phyloP scores from a whole-genome alignment of 2,113 vertebrate species.

The Rhineura floridana region DNA sequence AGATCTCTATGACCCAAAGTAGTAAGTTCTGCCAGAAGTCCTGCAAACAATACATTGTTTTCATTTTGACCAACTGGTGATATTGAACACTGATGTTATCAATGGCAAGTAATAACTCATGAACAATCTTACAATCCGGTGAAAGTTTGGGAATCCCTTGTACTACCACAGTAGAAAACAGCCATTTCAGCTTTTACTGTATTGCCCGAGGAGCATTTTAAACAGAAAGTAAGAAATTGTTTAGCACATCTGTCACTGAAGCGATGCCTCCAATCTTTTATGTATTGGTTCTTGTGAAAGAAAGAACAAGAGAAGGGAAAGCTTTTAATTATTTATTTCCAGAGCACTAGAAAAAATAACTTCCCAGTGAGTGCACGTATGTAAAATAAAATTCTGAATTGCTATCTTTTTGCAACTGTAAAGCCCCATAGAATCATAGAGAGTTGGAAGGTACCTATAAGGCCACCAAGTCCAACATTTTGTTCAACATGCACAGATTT shows the following conservation, averaged over 20 bases:
- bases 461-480: no score
- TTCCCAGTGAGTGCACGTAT: neutral
- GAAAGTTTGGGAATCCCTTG: neutral
- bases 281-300: neutral
- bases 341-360: neutral
- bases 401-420: conserved; percentile 21
- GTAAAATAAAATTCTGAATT: neutral
- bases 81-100: neutral
- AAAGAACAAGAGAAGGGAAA: neutral
- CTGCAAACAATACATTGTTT: no score
- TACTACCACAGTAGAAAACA: neutral
- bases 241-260: neutral
- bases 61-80: neutral
- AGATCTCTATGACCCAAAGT: no score
- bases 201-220: neutral
- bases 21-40: no score
- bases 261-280: neutral
- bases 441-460: no score
- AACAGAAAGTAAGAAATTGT: neutral
- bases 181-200: neutral
- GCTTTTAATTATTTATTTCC: neutral
- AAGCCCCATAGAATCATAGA: no score
- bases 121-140: neutral
- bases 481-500: conserved; percentile 38
- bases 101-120: neutral